phyloP scores from a whole-genome alignment of 2,888 invertebrate genomes.

The Ornithoptera alexandrae region DNA sequence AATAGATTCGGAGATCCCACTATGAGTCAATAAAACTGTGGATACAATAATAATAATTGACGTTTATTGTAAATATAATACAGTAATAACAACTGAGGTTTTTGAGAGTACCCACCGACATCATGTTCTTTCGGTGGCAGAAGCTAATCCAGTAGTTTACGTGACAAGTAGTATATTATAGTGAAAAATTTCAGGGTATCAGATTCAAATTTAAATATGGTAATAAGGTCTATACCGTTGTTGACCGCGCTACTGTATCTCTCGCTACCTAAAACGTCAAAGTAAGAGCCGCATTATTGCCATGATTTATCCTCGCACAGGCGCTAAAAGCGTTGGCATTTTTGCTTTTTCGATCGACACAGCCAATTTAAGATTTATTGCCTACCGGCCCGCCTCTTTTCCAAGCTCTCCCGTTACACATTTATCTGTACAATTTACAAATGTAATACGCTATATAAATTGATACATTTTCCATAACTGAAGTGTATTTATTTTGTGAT shows the following conservation, averaged over 20 bases:
- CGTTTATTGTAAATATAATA: too few species aligned
- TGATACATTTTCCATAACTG: constrained; percentile 9
- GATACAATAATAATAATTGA: too few species aligned
- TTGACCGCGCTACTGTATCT: background rate
- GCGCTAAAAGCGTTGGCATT: constrained; percentile 30
- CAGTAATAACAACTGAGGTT: too few species aligned
- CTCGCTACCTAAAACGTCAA: constrained; percentile 7
- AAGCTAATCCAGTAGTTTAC: too few species aligned
- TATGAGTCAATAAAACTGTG: too few species aligned
- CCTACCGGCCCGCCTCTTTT: constrained; percentile 1
- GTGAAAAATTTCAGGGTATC: constrained; percentile 2
- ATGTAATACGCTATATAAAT: constrained; percentile 25
- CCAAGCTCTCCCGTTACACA: background rate
- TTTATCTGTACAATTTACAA: constrained; percentile 25
- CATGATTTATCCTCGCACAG: constrained; percentile 30
- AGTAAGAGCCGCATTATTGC: constrained; percentile 18
- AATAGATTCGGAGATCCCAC: too few species aligned
- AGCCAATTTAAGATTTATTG: constrained; percentile 35
- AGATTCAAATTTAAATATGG: constrained; percentile 1
- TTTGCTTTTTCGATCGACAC: constrained; percentile 27
- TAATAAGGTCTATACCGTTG: background rate
- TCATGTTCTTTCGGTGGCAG: too few species aligned
- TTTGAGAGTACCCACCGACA: too few species aligned
- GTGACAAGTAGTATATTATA: background rate
- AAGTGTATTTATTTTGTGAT: background rate